phyloP scores from a whole-genome alignment of 2,888 invertebrate genomes.

The Ellobium chinense region DNA sequence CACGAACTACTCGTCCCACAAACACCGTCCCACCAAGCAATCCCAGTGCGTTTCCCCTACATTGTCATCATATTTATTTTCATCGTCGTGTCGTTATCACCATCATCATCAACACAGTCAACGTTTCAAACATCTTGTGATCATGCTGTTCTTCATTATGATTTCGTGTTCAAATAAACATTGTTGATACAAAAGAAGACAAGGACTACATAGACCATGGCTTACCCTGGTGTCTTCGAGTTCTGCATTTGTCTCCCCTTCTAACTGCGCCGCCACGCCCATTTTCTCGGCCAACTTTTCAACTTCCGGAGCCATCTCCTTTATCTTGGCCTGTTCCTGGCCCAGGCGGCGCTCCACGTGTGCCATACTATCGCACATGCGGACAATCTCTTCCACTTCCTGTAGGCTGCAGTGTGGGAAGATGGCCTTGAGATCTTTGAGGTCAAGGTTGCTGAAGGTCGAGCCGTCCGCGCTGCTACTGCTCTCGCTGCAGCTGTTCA shows the following conservation, averaged over 20 bases:
- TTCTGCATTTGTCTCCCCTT: neutral
- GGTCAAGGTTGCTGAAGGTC: conserved; percentile 55
- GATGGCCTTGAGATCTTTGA: conserved; percentile 58
- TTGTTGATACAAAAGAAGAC: too few species aligned
- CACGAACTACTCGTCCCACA: too few species aligned
- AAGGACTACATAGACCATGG: too few species aligned
- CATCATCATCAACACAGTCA: too few species aligned
- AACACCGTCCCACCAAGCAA: too few species aligned
- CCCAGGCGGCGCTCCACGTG: conserved; percentile 21
- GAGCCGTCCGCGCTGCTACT: conserved; percentile 56
- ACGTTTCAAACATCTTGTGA: too few species aligned
- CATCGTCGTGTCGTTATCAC: too few species aligned
- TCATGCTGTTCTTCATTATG: too few species aligned
- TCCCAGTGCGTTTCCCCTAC: too few species aligned
- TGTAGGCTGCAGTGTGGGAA: conserved; percentile 28
- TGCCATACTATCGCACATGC: conserved; percentile 23
- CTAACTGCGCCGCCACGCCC: neutral
- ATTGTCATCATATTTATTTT: too few species aligned
- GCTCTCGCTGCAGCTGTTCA: conserved; percentile 63
- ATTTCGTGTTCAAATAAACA: too few species aligned
- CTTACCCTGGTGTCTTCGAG: conserved; percentile 44
- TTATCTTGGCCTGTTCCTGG: conserved; percentile 6
- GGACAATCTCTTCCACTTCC: conserved; percentile 41
- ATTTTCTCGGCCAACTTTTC: neutral
- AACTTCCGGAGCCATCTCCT: conserved; percentile 8